Base-by-base conservation (phyloP, 2,797 vertebrate species). In the Eulemur coronatus region DNA sequence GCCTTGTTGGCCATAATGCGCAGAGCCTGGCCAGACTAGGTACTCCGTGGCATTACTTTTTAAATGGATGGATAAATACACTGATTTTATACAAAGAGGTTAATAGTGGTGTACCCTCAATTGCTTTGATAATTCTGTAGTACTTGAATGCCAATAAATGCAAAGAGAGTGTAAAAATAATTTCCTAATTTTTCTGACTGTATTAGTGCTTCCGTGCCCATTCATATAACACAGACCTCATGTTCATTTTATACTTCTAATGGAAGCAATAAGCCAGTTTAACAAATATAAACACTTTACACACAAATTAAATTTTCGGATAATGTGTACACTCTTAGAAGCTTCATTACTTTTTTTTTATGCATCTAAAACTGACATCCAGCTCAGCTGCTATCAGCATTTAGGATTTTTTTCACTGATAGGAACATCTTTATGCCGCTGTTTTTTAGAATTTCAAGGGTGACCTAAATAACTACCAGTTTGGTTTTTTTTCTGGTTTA, bases 391-490 rank as follows among this genome's bases (percentile, higher is more conserved):
- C 65, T 14, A 1, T 48, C 38, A 55, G 81, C 38, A 2, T 7
- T 78, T 52, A 30, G 88, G 24, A 17, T 76, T 81, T 87, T 84
- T 72, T 59, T 70, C 55, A 46, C 57, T 41, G 17, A 75, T 10
- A 43, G 0, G 15, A 91, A 46, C 33, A 22, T 69, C 46, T 69
- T 46, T 35, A 50, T 69, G 17, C 50, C 70, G 24, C 50, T 46
- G 9, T 28, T 48, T 78, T 65, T 87, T 69, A 81, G 33, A 70
- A 81, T 95, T 91, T 94, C 13, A 24, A 26, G 57, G 84, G 75
- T 70, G 35, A 78, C 76, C 28, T 89, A 57, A 75, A 43, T 82
- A 20, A 43, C 59, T 41, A 26, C 35, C 15, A 38, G 38, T 79
- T 75, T 52, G 41, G 8, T 65, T 79, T 46, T 67, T 41, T 41